These are phyloP conservation scores for Sinodicranocentrus sp. DNA, from an alignment of 2,888 invertebrate species.

Conservation along the genomic window DNA sequence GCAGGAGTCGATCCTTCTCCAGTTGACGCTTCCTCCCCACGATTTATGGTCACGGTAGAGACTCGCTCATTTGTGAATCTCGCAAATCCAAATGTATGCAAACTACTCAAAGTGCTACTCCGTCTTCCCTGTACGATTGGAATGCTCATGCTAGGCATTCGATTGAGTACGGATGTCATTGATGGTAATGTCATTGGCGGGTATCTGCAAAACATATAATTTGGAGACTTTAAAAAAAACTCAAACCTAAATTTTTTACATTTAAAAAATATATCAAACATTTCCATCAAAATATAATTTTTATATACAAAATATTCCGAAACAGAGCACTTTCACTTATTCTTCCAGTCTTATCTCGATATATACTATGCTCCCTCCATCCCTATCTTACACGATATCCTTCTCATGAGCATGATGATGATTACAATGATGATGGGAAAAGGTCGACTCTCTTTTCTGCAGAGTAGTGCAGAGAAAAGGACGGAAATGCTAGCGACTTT, in stretches of 20 bases:
- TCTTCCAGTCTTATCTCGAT: too few species aligned
- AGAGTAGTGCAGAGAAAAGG: background rate
- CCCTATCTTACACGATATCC: too few species aligned
- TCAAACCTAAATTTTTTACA: too few species aligned
- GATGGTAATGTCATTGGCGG: slow-evolving; percentile 44
- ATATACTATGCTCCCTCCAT: too few species aligned
- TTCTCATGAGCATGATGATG: too few species aligned
- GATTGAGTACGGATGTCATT: slow-evolving; percentile 10
- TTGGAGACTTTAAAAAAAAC: background rate
- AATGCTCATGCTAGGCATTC: slow-evolving; percentile 44
- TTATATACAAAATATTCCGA: too few species aligned
- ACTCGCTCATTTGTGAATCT: slow-evolving; percentile 73
- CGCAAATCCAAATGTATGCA: slow-evolving; percentile 73
- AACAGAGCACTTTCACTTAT: too few species aligned
- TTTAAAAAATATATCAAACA: too few species aligned
- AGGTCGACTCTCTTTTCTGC: background rate
- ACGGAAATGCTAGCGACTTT: slow-evolving; percentile 8
- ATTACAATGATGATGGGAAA: background rate
- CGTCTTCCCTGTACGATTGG: slow-evolving; percentile 43
- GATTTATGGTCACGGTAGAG: slow-evolving; percentile 64
- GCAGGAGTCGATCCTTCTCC: background rate
- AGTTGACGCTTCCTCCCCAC: slow-evolving; percentile 13
- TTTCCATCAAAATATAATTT: too few species aligned
- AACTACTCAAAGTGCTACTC: slow-evolving; percentile 46
- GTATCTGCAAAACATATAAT: slow-evolving; percentile 28